Percentiles rank a stretch among this genome's conserved stretches.
Evolutionary conservation across 1,140 invertebrate species (phyloP).

Genomic region (Asobara japonica): DNA sequence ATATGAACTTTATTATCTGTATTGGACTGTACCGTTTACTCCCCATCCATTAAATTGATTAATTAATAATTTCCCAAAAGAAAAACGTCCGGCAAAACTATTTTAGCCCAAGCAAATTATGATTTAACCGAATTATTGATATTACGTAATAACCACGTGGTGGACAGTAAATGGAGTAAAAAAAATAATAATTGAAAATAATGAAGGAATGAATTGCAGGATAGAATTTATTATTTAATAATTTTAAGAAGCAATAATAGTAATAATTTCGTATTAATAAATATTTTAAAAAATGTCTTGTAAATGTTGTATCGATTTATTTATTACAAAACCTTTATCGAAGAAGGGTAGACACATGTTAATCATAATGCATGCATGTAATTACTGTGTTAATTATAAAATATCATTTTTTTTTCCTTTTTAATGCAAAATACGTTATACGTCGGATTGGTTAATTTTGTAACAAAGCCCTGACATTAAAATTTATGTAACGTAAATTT

Average conservation of each 20-base stretch:
- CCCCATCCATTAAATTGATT: too few relatives aligned
- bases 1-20: constrained; percentile 40
- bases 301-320: constrained; percentile 59
- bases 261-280: constrained; percentile 63
- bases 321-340: constrained; percentile 50
- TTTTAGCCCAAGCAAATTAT: too few relatives aligned
- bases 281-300: constrained; percentile 60
- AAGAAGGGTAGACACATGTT: constrained; percentile 20
- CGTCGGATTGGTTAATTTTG: constrained; percentile 16
- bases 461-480: not conserved
- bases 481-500: not conserved
- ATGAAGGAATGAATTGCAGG: constrained; percentile 39
- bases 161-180: constrained; percentile 53
- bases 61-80: too few relatives aligned
- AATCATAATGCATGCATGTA: constrained; percentile 21
- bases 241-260: constrained; percentile 62
- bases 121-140: constrained; percentile 11
- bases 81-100: not conserved
- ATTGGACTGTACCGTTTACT: constrained; percentile 48
- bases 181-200: not conserved
- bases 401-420: constrained; percentile 5
- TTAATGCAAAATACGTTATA: not conserved
- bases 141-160: constrained; percentile 43
- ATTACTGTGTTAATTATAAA: constrained; percentile 23
- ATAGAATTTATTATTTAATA: constrained; percentile 58